Evolutionary conservation across 2,113 vertebrate species (phyloP), one percentile per base, ranked within the genome.

Genomic region (Pachyramphus minor): DNA sequence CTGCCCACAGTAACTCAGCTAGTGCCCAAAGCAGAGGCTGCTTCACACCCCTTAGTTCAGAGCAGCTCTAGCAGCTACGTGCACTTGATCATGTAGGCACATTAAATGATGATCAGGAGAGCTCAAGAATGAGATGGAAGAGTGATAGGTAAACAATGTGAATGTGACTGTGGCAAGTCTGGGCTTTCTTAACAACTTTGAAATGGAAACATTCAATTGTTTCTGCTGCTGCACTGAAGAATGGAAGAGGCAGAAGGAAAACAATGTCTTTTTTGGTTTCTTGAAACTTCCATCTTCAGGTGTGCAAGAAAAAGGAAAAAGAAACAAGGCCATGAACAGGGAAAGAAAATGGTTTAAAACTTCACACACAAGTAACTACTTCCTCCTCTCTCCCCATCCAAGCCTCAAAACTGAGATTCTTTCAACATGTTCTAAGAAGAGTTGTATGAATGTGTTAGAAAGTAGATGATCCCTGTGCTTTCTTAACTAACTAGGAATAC

Each of bases 31-130:
- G 3, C 64, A 35, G 49, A 44, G 49, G 25, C 50, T 75, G 73
- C 17, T 80, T 37, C 20, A n/a, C n/a, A 56, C 11, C 45, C 8
- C 11, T 44, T 31, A 8, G 5, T 22, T 64, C 72, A 64, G 67
- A 90, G 62, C 41, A 83, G 55, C n/a, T 79, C 12, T 62, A 55
- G 44, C 21, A 64, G 60, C 55, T 59, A 42, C 41, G 10, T 10
- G 11, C 21, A 33, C 39, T 44, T 1, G 0, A 39, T 31, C 6
- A 3, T 0, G 2, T 18, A 39, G 18, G 33, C 14, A 75, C 52
- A 74, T 6, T 14, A 66, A 84, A 56, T 35, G 6, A 45, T 0
- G 1, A 53, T n/a, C 24, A 33, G 25, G 30, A 50, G 30, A 72
- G 37, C 47, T 80, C 19, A 84, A 67, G 22, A 87, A 88, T 23